phyloP scores from a whole-genome alignment of 2,888 invertebrate genomes.

The Iphiclides podalirius region DNA sequence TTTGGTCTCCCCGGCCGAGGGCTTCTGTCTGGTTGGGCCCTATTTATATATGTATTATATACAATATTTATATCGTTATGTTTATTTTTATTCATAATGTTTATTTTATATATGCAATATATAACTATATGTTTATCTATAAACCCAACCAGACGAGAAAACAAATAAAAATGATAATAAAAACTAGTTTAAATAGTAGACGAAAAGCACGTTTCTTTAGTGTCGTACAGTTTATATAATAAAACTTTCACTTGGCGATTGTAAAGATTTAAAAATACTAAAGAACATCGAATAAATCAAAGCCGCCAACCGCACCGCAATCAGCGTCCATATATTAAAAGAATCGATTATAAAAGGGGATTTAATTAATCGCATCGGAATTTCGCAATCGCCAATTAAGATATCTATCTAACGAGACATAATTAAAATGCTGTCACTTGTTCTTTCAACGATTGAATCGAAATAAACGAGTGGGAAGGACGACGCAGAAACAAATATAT shows the following conservation, averaged over 20 bases:
- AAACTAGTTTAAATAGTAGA: not conserved
- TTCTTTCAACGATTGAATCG: conserved; percentile 17
- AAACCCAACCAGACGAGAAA: too few relatives aligned
- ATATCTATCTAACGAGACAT: conserved; percentile 52
- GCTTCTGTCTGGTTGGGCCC: too few relatives aligned
- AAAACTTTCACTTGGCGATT: conserved; percentile 15
- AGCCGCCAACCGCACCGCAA: conserved; percentile 41
- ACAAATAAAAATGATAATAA: too few relatives aligned
- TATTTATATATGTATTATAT: too few relatives aligned
- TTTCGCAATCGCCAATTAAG: conserved; percentile 43
- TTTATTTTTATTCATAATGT: too few relatives aligned
- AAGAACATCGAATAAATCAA: conserved; percentile 43
- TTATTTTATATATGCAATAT: too few relatives aligned
- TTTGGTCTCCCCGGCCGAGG: too few relatives aligned
- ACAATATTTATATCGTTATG: too few relatives aligned
- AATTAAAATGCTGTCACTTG: conserved; percentile 31
- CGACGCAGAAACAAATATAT: not conserved
- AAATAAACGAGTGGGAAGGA: not conserved
- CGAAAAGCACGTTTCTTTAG: not conserved
- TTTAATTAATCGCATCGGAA: conserved; percentile 56
- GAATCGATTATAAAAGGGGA: conserved; percentile 60
- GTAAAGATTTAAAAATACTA: conserved; percentile 8
- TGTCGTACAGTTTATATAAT: conserved; percentile 7
- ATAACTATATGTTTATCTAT: too few relatives aligned
- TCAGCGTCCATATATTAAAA: conserved; percentile 56